phyloP scores from a whole-genome alignment of 2,888 invertebrate species.

The Dicyrtomina minuta region DNA sequence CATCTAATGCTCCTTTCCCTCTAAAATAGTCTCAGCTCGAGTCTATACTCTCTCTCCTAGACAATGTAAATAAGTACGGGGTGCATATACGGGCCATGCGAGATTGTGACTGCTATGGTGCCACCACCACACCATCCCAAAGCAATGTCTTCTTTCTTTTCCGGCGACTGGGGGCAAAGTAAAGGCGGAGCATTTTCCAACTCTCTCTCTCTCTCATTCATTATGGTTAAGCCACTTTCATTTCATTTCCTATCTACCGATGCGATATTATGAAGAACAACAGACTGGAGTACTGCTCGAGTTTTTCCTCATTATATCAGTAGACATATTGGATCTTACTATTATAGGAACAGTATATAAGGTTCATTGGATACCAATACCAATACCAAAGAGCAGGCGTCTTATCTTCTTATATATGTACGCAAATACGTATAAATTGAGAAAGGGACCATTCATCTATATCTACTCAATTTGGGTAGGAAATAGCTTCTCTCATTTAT shows the following conservation, averaged over 20 bases:
- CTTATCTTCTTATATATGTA: too few relatives aligned
- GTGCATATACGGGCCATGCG: not conserved
- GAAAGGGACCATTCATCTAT: too few relatives aligned
- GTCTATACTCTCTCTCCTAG: slow-evolving; percentile 10
- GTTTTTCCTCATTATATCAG: too few relatives aligned
- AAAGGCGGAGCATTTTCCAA: not conserved
- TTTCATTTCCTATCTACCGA: slow-evolving; percentile 9
- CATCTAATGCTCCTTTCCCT: slow-evolving; percentile 48
- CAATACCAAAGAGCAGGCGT: too few relatives aligned
- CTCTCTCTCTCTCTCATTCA: slow-evolving; percentile 1
- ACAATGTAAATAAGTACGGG: not conserved
- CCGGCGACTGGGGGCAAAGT: not conserved
- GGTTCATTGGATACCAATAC: too few relatives aligned
- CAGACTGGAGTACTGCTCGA: too few relatives aligned
- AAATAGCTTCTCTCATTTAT: too few relatives aligned
- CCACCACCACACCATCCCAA: slow-evolving; percentile 5
- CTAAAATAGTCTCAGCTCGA: slow-evolving; percentile 21
- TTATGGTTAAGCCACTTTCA: slow-evolving; percentile 22
- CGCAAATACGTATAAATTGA: too few relatives aligned
- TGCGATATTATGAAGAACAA: too few relatives aligned
- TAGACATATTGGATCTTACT: too few relatives aligned
- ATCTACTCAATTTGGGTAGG: too few relatives aligned
- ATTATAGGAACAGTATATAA: too few relatives aligned
- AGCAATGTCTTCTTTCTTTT: not conserved
- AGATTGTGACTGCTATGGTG: slow-evolving; percentile 8